Percentiles rank a stretch among this genome's conserved stretches.
phyloP scores from a whole-genome alignment of 2,797 vertebrate genomes.

The Hippopotamyrus pictus region DNA sequence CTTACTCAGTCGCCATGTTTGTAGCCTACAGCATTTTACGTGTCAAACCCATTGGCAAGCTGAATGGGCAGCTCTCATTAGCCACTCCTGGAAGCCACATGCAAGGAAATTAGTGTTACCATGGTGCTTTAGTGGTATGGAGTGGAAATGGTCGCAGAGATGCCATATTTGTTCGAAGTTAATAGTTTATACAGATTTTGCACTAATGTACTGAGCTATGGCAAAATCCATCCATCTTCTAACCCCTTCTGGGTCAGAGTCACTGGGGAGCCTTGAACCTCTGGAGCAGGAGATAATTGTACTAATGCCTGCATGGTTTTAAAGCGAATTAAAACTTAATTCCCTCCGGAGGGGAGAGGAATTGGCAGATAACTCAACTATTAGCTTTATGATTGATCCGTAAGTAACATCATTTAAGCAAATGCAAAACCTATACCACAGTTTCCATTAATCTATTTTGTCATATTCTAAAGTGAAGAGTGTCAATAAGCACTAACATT shows the following conservation, averaged over 20 bases:
- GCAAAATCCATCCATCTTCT: neutral
- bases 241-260: neutral
- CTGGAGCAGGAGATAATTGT: neutral
- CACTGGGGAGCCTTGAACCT: neutral
- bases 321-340: neutral
- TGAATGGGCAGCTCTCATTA: neutral
- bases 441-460: neutral
- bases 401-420: neutral
- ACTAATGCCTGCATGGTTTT: slow-evolving; percentile 7
- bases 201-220: slow-evolving; percentile 41
- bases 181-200: neutral
- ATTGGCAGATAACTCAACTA: slow-evolving; percentile 1
- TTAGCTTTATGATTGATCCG: slow-evolving; percentile 8
- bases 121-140: slow-evolving; percentile 19
- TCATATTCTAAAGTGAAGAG: neutral
- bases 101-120: slow-evolving; percentile 19
- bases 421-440: neutral
- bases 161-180: neutral
- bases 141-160: slow-evolving; percentile 40
- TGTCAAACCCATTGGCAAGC: neutral
- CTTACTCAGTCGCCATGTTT: neutral
- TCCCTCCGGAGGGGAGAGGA: neutral
- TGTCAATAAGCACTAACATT: neutral
- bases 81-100: neutral
- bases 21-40: neutral